Base-by-base conservation (phyloP, 92 coral and sea anemone species). In the Pocillopora grandis region DNA sequence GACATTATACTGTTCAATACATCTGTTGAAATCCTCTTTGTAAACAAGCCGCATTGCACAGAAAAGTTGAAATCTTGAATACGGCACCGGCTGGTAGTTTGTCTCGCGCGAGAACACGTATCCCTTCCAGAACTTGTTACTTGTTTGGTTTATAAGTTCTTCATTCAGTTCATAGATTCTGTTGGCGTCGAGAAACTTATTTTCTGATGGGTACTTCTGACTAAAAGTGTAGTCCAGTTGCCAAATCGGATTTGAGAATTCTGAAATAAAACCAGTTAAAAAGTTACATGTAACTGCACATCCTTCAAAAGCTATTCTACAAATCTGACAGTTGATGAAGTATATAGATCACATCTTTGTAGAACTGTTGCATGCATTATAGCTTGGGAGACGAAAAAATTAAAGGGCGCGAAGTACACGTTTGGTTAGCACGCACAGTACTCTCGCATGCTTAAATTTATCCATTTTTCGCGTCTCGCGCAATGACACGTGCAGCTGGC, bases 161-260 rank as follows among this genome's bases (percentile, higher is more conserved):
- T 90, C 93, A 71, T 91, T 94, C 1, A 96, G 95, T 42, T 94
- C 87, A 63, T 82, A 84, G 56, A 96, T 92, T 84, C 98, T 72
- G 37, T 92, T 90, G 11, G 92, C 91, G 77, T 96, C 80, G 36
- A 96, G 92, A 76, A 88, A 69, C 15, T 79, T 66, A 66, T 84
- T 88, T 13, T 72, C 75, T 17, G 98, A 92, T 9, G 96, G 95
- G 66, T 93, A 96, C 52, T 89, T 89, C 70, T 83, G 55, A 16
- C 92, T 92, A 78, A 94, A 94, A 69, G 84, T 80, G 86, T 94
- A 94, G 64, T 86, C 91, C 58, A 92, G 70, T 76, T 87, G 93
- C 98, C 95, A 92, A 8, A 65, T 71, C 3, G 98, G 91, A 12
- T 89, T 85, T 55, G 79, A 58, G 58, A 81, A 81, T 70, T 58